Conservation (phyloP, 2,888 invertebrate species). For the Melinopterus prodromus region DNA sequence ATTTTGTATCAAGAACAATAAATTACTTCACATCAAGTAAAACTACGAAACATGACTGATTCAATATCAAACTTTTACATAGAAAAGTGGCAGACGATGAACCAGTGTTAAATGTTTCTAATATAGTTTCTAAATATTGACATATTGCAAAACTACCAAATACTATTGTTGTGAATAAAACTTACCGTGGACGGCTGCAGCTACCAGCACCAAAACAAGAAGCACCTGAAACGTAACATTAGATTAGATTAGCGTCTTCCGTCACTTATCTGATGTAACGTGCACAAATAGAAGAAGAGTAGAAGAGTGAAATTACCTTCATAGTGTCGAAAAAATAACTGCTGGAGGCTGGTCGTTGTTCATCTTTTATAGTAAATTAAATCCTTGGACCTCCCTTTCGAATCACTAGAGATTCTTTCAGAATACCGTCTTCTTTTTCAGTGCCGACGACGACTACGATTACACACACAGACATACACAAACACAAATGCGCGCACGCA, state of each 20-base stretch:
- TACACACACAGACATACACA: not conserved
- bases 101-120: no score
- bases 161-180: not conserved
- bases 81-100: no score
- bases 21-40: not conserved
- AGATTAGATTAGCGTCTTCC: not conserved
- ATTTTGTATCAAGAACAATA: no score
- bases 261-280: not conserved
- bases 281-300: not conserved
- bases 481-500: not conserved
- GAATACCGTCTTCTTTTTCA: constrained; percentile 28
- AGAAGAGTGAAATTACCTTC: constrained; percentile 26
- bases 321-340: constrained; percentile 28
- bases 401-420: constrained; percentile 27
- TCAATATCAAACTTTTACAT: no score
- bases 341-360: constrained; percentile 16
- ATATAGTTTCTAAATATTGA: no score
- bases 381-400: constrained; percentile 33
- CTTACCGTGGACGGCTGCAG: constrained; percentile 23
- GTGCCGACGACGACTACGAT: not conserved
- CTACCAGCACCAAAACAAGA: constrained; percentile 10
- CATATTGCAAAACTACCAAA: no score
- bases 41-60: no score
- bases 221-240: constrained; percentile 22
- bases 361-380: constrained; percentile 34